Evolutionary conservation across 1,140 invertebrate genomes (phyloP).

Genomic region (Melanaphis sacchari): DNA sequence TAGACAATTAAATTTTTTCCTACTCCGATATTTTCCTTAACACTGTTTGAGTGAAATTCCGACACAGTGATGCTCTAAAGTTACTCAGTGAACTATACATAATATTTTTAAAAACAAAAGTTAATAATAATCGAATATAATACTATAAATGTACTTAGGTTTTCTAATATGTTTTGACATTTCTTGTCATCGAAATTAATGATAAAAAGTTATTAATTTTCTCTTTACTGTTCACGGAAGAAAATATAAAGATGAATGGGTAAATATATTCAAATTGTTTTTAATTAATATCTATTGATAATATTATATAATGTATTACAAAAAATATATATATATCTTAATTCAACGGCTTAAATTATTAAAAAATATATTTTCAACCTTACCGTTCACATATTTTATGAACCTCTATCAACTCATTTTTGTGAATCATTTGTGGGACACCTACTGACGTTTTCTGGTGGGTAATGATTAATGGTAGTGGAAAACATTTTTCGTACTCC

Average conservation of each 20-base stretch:
- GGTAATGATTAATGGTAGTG: not conserved
- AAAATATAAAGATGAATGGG: not conserved
- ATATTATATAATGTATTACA: not conserved
- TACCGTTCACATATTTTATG: not conserved
- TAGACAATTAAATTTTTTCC: not conserved
- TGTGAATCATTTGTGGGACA: not conserved
- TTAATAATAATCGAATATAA: not conserved
- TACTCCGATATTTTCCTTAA: not conserved
- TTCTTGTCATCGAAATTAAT: not conserved
- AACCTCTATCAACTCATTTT: not conserved
- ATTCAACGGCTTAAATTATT: not conserved
- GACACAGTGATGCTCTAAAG: not conserved
- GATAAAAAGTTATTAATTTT: not conserved
- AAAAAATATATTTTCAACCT: not conserved
- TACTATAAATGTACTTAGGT: not conserved
- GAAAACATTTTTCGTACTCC: not conserved
- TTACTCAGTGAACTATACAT: not conserved
- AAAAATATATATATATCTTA: not conserved
- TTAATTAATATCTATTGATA: not conserved
- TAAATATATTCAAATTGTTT: not conserved
- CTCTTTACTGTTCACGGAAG: not conserved
- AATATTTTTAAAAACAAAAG: not conserved
- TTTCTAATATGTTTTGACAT: not conserved
- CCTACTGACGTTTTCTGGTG: not conserved
- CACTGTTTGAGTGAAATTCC: not conserved